Base-by-base conservation (phyloP, 2,888 invertebrate species). In the Neocrepidodera transversa region DNA sequence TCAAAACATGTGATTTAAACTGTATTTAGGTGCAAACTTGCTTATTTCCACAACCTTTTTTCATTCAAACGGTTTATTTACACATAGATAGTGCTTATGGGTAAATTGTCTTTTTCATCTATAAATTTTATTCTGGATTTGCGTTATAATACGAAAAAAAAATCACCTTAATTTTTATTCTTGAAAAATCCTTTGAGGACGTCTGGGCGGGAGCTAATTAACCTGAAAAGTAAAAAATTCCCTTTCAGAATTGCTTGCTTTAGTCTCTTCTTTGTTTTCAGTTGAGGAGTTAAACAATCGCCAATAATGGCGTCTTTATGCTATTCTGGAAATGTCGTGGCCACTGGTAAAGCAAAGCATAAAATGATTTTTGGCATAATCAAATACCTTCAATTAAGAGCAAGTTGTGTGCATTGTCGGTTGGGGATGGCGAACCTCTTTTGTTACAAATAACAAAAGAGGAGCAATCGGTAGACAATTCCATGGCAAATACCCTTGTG, bases 371-470 rank as follows among this genome's bases (percentile, higher is more conserved):
- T 28, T 17, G 40, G 40, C 42, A 40, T 28, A 40, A 42, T 51
- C 38, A 51, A 51, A 40, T 51, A 38, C 40, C 40, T 40, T 30
- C 38, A 51, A 42, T 51, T 51, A 51, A 51, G 28, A 28, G 40
- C 51, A 51, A 51, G 40, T 40, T 51, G 40, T 51, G 40, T 42
- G 51, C 40, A 51, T 51, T 40, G 51, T 42, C 42, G 48, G 48
- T 32, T 8, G 48, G 20, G 32, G 48, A 48, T 28, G 48, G 48
- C 35, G 48, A 50, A 51, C 57, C 50, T 57, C 57, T 57, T 60
- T 60, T 60, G 60, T 60, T 55, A 60, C 50, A 50, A 55, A 38
- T 51, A 55, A 60, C 60, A 60, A 55, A 60, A 54, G 55, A 30
- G 43, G 51, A 60, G 55, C 60, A 60, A 60, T 60, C 55, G 38